Conservation (phyloP, 2,113 vertebrate genomes). For the Albula goreensis region DNA sequence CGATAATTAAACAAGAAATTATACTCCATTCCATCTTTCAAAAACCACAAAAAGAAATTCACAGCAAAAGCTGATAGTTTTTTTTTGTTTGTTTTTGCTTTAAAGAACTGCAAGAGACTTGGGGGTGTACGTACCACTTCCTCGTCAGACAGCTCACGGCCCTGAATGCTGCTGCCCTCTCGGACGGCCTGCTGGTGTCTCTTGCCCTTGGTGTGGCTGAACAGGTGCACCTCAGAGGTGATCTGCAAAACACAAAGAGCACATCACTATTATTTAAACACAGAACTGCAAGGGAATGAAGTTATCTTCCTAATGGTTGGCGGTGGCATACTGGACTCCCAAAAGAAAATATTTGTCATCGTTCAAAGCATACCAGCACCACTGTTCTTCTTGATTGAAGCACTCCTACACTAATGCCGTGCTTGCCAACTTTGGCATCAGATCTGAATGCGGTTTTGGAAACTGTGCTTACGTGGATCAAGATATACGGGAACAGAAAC, state of each 20-base stretch:
- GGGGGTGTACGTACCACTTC: conserved; percentile 81
- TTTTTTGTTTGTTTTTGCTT: no score
- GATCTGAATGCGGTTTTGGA: background rate
- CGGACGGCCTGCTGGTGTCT: conserved; percentile 93
- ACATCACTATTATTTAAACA: background rate
- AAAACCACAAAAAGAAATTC: no score
- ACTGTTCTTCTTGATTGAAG: background rate
- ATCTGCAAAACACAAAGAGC: conserved; percentile 77
- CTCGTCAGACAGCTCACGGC: conserved; percentile 95
- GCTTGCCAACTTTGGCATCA: background rate
- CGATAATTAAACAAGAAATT: no score
- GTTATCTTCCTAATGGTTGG: background rate
- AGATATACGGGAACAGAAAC: background rate
- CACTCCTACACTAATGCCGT: background rate
- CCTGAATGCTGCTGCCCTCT: conserved; percentile 97
- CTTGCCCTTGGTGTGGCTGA: conserved; percentile 96
- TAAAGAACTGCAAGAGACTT: no score
- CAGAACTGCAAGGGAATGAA: background rate
- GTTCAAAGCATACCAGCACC: background rate
- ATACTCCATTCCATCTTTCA: no score
- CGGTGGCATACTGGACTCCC: background rate
- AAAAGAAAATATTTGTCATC: background rate
- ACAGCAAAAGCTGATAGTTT: no score
- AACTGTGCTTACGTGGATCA: background rate
- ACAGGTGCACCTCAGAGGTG: conserved; percentile 96